Evolutionary conservation across 2,113 vertebrate species (phyloP).

Genomic region (Nesogale talazaci): DNA sequence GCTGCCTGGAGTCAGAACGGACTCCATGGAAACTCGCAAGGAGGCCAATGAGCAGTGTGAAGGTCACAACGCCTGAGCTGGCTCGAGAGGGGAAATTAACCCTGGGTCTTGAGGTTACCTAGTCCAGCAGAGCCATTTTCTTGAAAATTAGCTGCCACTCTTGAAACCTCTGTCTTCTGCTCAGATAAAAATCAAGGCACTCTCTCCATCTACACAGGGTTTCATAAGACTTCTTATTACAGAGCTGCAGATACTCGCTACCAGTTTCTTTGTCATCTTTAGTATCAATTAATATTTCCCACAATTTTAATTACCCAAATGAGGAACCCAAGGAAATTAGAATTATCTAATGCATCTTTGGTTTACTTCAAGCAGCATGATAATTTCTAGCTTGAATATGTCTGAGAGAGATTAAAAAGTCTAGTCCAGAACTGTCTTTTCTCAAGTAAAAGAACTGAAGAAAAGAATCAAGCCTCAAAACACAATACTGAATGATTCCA

Average conservation of each 20-base stretch:
- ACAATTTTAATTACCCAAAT: not conserved
- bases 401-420: not conserved
- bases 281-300: not conserved
- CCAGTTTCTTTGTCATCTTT: constrained; percentile 27
- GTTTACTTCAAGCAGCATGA: not conserved
- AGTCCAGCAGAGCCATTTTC: not conserved
- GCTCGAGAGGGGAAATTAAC: not conserved
- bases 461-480: too few relatives aligned
- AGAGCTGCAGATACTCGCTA: not conserved
- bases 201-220: not conserved
- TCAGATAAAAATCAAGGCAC: not conserved
- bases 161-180: not conserved
- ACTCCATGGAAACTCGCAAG: not conserved
- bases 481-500: too few relatives aligned
- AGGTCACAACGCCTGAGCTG: not conserved
- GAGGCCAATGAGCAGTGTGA: not conserved
- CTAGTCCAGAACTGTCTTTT: not conserved
- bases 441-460: too few relatives aligned
- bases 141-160: not conserved
- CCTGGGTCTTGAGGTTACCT: not conserved
- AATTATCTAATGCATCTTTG: not conserved
- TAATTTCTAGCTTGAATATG: constrained; percentile 30
- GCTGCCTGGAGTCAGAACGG: not conserved
- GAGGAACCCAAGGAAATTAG: not conserved
- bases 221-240: not conserved